phyloP scores from a whole-genome alignment of 2,888 invertebrate species.

The Nomada lathburiana region DNA sequence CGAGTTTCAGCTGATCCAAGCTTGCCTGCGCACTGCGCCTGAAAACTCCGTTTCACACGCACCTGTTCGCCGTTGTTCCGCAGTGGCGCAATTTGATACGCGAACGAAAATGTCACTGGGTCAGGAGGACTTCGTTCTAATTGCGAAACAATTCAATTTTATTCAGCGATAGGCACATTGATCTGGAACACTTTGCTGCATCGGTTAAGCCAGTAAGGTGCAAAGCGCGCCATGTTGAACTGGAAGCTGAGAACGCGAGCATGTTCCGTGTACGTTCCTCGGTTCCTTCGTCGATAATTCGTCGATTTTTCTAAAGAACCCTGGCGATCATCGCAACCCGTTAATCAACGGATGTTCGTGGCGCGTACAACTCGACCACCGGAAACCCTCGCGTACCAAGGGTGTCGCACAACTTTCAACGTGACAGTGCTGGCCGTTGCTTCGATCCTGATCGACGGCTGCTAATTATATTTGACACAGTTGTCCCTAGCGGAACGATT shows the following conservation, averaged over 20 bases:
- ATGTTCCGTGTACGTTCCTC: not conserved
- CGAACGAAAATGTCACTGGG: constrained; percentile 48
- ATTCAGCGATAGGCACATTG: not conserved
- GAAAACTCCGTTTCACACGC: constrained; percentile 22
- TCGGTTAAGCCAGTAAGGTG: too few species aligned
- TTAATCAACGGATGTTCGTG: constrained; percentile 12
- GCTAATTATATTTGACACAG: not conserved
- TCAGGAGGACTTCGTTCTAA: constrained; percentile 31
- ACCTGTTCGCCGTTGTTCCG: constrained; percentile 42
- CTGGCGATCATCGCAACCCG: constrained; percentile 1
- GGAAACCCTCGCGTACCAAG: constrained; percentile 38
- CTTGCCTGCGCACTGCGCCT: constrained; percentile 48
- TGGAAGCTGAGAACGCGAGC: not conserved
- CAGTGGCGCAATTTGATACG: constrained; percentile 31
- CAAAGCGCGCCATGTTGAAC: not conserved
- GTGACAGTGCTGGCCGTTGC: constrained; percentile 4
- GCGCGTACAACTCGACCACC: not conserved
- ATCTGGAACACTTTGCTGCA: not conserved
- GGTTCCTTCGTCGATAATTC: constrained; percentile 9
- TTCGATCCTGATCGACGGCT: constrained; percentile 13
- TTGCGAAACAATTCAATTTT: not conserved
- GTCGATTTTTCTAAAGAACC: not conserved
- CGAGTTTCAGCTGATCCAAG: constrained; percentile 40
- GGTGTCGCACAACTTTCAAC: constrained; percentile 31
- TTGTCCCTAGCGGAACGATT: too few species aligned